A percentile compares a stretch with the other conserved stretches of the same genome.
These are phyloP conservation scores for Tichodroma muraria DNA, from an alignment of 2,113 vertebrate genomes.

Conservation along the genomic window DNA sequence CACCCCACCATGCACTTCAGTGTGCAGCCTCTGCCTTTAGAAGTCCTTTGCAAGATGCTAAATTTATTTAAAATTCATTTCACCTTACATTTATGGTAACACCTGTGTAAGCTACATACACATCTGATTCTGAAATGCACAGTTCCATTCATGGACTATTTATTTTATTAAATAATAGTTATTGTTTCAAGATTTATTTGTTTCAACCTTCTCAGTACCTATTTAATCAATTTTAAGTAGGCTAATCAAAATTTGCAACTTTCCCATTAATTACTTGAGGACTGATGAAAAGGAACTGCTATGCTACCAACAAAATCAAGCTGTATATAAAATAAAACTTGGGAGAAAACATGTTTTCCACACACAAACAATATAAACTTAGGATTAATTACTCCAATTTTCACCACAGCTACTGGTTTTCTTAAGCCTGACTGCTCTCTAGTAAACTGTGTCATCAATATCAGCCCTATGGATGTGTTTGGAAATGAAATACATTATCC, in stretches of 20 bases:
- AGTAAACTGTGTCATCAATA: neutral
- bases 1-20: neutral
- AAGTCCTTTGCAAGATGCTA: neutral
- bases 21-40: neutral
- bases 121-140: neutral
- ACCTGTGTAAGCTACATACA: accelerated
- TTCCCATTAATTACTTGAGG: neutral
- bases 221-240: neutral
- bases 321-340: neutral
- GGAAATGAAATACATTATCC: neutral
- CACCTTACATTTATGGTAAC: neutral
- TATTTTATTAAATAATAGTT: neutral
- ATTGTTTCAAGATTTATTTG: neutral
- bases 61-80: neutral
- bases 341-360: neutral
- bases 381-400: neutral
- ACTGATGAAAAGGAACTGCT: neutral
- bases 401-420: neutral
- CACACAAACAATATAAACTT: neutral
- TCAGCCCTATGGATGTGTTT: neutral
- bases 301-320: neutral
- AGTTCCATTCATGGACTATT: neutral
- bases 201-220: neutral
- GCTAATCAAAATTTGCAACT: neutral
- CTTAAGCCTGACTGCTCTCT: neutral